Evolutionary conservation across 2,113 vertebrate species (phyloP).

Genomic region (Raja brachyura): DNA sequence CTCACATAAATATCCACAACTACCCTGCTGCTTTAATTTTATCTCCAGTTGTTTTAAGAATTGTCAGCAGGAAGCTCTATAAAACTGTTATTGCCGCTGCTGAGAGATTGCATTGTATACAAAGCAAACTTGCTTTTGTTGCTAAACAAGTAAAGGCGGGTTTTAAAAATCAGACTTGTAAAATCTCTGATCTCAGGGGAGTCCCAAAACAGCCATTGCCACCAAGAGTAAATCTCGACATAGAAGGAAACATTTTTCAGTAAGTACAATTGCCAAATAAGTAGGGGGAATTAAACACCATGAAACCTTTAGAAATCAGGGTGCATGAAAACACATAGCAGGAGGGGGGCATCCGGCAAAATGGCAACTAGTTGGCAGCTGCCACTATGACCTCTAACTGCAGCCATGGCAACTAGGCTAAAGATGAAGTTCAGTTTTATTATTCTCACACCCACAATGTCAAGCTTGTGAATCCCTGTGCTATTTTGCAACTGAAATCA

Average conservation of each 20-base stretch:
- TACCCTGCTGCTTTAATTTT: constrained; percentile 28
- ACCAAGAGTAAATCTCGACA: constrained; percentile 43
- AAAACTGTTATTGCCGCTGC: constrained; percentile 3
- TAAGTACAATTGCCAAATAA: constrained; percentile 43
- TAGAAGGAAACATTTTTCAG: constrained; percentile 41
- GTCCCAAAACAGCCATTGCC: constrained; percentile 33
- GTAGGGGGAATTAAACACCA: constrained; percentile 47
- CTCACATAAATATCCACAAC: constrained; percentile 5
- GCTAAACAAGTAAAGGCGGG: constrained; percentile 15
- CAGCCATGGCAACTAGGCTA: constrained; percentile 77
- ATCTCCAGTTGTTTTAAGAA: constrained; percentile 28
- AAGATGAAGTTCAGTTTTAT: constrained; percentile 81
- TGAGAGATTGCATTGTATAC: constrained; percentile 11
- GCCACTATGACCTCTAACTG: constrained; percentile 84
- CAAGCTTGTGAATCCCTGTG: constrained; percentile 71
- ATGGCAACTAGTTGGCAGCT: constrained; percentile 82
- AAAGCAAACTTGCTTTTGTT: constrained; percentile 28
- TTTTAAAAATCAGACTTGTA: constrained; percentile 29
- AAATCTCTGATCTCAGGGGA: constrained; percentile 5
- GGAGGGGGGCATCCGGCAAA: constrained; percentile 62
- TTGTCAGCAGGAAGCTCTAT: constrained; percentile 5
- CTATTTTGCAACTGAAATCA: constrained; percentile 75
- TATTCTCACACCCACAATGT: constrained; percentile 78
- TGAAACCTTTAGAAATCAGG: constrained; percentile 49
- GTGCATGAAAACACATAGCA: constrained; percentile 51